Conservation (phyloP, 2,113 vertebrate genomes). For the Saguinus imperator region DNA sequence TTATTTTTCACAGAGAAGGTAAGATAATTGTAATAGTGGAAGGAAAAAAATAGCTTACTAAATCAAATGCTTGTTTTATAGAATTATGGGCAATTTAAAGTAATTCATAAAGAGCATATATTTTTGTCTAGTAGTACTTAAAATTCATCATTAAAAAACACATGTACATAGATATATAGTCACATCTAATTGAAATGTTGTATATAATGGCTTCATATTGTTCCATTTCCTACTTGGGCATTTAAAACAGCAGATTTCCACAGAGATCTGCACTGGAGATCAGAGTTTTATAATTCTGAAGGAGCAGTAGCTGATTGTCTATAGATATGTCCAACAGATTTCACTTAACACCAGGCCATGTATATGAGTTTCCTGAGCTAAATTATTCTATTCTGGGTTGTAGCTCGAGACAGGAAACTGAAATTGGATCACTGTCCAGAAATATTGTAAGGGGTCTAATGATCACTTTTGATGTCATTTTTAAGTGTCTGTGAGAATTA, state of each 20-base stretch:
- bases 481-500: not conserved
- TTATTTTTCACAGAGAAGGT: conserved; percentile 4
- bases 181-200: not conserved
- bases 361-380: not conserved
- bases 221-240: not conserved
- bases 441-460: not conserved
- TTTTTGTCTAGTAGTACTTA: not conserved
- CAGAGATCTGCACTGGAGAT: not conserved
- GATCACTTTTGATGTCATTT: not conserved
- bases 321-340: not conserved
- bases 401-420: not conserved
- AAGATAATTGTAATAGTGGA: not conserved
- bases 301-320: not conserved
- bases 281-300: conserved; percentile 15
- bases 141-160: conserved; percentile 4
- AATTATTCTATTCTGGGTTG: not conserved
- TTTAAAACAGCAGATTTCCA: conserved; percentile 10
- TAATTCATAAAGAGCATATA: not conserved
- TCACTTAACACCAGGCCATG: not conserved
- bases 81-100: conserved; percentile 32
- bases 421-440: not conserved
- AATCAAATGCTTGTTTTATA: conserved; percentile 43
- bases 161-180: not conserved
- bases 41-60: not conserved
- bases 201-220: not conserved